phyloP scores from a whole-genome alignment of 2,797 vertebrate species.

The Pelochelys cantorii region DNA sequence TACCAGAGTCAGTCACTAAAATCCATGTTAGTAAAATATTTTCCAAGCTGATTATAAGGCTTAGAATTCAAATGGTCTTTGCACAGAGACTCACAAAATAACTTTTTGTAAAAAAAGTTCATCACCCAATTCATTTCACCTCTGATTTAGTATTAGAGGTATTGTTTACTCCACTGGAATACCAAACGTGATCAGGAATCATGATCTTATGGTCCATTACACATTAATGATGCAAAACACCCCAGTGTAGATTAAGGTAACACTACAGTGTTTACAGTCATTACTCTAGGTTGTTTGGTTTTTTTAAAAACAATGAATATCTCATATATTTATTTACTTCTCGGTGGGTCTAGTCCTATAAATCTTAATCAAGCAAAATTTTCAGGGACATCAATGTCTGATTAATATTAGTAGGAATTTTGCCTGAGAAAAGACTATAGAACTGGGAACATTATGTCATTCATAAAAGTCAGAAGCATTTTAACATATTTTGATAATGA shows the following conservation, averaged over 20 bases:
- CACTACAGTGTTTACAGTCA: not conserved
- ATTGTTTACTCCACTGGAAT: constrained; percentile 57
- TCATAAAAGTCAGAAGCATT: not conserved
- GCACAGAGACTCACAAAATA: constrained; percentile 62
- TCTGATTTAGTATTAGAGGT: constrained; percentile 37
- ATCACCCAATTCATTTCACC: constrained; percentile 58
- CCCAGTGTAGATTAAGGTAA: not conserved
- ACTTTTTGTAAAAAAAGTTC: constrained; percentile 55
- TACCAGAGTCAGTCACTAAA: constrained; percentile 55
- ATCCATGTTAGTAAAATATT: constrained; percentile 61
- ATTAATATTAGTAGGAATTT: not conserved
- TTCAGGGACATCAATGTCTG: not conserved
- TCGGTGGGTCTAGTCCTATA: not conserved
- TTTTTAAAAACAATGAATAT: constrained; percentile 31
- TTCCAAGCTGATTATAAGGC: constrained; percentile 70
- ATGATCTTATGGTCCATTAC: constrained; percentile 29
- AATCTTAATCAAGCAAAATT: not conserved
- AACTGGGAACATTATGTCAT: not conserved
- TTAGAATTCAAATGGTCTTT: constrained; percentile 61
- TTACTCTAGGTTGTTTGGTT: not conserved
- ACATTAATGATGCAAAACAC: not conserved
- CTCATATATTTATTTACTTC: not conserved
- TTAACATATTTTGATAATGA: not conserved
- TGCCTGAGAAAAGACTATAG: not conserved
- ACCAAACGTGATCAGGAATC: constrained; percentile 10